These are phyloP conservation scores for Pseudomyrmex dendroicus DNA, from an alignment of 1,140 invertebrate genomes.

Conservation along the genomic window DNA sequence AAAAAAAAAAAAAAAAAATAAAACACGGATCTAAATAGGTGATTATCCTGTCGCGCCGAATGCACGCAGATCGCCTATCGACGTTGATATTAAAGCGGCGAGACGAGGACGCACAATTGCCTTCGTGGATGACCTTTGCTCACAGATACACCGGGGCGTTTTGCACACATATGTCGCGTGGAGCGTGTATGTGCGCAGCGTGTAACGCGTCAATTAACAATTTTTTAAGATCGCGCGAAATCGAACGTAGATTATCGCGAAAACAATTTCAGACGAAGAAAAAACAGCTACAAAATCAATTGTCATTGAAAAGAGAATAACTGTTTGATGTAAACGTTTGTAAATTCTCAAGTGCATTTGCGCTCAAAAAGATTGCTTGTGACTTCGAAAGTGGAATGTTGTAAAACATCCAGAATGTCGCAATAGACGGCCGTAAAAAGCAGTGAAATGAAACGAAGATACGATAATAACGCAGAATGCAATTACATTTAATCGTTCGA, in stretches of 20 bases:
- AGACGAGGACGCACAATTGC: conserved; percentile 27
- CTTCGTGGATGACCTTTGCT: conserved; percentile 43
- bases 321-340: neutral
- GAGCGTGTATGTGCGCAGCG: too few species aligned
- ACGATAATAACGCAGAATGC: neutral
- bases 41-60: conserved; percentile 38
- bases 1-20: neutral
- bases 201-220: neutral
- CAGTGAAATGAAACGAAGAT: conserved; percentile 14
- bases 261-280: neutral
- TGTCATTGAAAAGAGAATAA: neutral
- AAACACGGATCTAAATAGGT: conserved; percentile 14
- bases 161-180: neutral
- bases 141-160: neutral
- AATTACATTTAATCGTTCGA: neutral
- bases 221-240: neutral
- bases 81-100: conserved; percentile 28
- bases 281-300: neutral
- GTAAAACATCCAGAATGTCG: neutral
- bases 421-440: neutral
- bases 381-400: conserved; percentile 16
- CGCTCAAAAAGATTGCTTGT: neutral
- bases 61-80: conserved; percentile 28
- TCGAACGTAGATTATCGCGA: too few species aligned
- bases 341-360: neutral